Base-by-base conservation (phyloP, 2,797 vertebrate genomes). In the Chaunax sp. region DNA sequence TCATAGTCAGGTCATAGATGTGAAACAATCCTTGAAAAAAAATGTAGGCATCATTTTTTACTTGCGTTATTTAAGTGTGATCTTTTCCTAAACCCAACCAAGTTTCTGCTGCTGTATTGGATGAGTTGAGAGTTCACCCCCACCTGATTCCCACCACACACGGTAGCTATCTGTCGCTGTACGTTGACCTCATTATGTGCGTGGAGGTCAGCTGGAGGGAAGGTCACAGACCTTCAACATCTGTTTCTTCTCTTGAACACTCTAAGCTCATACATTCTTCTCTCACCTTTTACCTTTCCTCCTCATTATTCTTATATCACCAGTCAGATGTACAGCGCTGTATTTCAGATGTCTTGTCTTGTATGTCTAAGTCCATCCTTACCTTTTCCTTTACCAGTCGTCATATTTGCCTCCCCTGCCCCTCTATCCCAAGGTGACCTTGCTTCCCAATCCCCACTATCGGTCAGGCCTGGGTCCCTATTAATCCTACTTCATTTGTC, bases 401-500 rank as follows among this genome's bases (percentile, higher is more conserved):
- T 81, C 50, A 74, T 64, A 79, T 74, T 74, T 84, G 72, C 80
- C 79, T 71, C n/a, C 64, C 67, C 84, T 73, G 65, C 79, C 75
- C 82, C 80, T 69, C 85, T 80, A 77, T 86, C 65, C 87, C 92
- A 92, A 95, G 93, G 94, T 94, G 92, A 94, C 92, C 90, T 85
- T 79, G 70, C 81, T 81, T 88, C 86, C 77, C 89, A 92, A 91
- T 92, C 90, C 91, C 87, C 86, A 77, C 91, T 93, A 92, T 92
- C 90, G 89, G 89, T 90, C 87, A 81, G 87, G 61, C 87, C 81
- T 28, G 83, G 87, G 85, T 80, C 68, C 73, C 88, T 89, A 93
- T 93, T 93, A 94, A 94, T 93, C 91, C 91, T 89, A 81, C 89
- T 91, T 92, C 91, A 93, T 91, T 93, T 92, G 90, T 91, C 90